Percentiles rank a stretch among this genome's conserved stretches.
Conservation (phyloP, 2,797 vertebrate species). For the Emys orbicularis region DNA sequence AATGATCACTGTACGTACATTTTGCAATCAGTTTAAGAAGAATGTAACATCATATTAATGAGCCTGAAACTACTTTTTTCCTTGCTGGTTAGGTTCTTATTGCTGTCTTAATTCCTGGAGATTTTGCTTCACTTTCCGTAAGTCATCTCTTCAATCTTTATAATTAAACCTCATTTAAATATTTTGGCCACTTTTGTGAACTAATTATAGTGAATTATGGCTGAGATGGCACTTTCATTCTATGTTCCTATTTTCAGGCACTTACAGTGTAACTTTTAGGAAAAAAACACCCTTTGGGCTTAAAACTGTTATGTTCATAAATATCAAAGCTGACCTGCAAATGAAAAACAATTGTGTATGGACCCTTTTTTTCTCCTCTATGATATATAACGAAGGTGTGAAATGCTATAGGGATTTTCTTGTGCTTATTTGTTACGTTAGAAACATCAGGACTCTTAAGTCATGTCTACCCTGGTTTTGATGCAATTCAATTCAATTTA, state of each 20-base stretch:
- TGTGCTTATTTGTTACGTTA: neutral
- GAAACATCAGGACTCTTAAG: neutral
- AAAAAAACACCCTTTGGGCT: conserved; percentile 10
- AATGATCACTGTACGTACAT: neutral
- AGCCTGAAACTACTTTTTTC: neutral
- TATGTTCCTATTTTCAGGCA: conserved; percentile 28
- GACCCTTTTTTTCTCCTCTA: neutral
- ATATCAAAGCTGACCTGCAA: conserved; percentile 12
- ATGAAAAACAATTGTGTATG: neutral
- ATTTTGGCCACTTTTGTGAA: conserved; percentile 52
- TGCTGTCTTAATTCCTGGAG: conserved; percentile 35
- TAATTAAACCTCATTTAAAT: conserved; percentile 63
- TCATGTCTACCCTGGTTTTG: neutral
- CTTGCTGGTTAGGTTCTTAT: conserved; percentile 25
- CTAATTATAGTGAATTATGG: conserved; percentile 39
- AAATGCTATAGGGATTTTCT: neutral
- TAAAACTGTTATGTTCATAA: neutral
- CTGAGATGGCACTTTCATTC: conserved; percentile 38
- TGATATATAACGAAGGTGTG: neutral
- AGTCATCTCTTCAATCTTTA: conserved; percentile 33
- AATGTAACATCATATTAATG: neutral
- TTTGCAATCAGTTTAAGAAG: neutral
- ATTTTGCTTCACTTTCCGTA: conserved; percentile 34
- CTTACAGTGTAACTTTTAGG: conserved; percentile 1
- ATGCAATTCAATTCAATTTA: neutral